A percentile compares a stretch with the other conserved stretches of the same genome.
phyloP scores from a whole-genome alignment of 2,797 vertebrate genomes.

The Enteromius treurensis region DNA sequence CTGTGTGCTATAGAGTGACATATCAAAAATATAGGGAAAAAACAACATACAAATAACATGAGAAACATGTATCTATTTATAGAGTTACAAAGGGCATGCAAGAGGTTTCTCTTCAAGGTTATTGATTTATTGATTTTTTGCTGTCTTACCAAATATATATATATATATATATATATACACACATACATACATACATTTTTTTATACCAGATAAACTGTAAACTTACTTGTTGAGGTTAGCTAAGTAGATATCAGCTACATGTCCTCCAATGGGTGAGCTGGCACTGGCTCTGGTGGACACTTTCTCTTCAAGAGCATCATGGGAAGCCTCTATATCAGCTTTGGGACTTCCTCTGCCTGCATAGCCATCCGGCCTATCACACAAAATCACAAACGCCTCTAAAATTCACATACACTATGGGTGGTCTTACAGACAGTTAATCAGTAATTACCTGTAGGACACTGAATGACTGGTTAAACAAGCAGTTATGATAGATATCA shows the following conservation, averaged over 20 bases:
- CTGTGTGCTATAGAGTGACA: too few species aligned
- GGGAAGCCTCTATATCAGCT: slow-evolving; percentile 85
- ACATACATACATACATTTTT: too few species aligned
- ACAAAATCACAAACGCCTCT: slow-evolving; percentile 17
- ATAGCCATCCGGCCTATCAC: slow-evolving; percentile 83
- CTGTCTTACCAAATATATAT: too few species aligned
- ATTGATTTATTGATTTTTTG: too few species aligned
- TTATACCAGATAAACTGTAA: slow-evolving; percentile 2
- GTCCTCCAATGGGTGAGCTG: slow-evolving; percentile 91
- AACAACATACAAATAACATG: too few species aligned
- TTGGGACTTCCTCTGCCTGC: slow-evolving; percentile 91
- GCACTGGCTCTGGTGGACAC: slow-evolving; percentile 90
- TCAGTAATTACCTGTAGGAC: not conserved
- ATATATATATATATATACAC: too few species aligned
- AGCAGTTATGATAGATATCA: slow-evolving; percentile 36
- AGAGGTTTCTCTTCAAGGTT: too few species aligned
- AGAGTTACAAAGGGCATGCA: too few species aligned
- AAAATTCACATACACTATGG: slow-evolving; percentile 21
- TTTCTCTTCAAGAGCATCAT: slow-evolving; percentile 85
- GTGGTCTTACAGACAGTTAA: not conserved
- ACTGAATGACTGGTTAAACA: not conserved
- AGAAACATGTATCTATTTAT: too few species aligned
- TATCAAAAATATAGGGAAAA: too few species aligned
- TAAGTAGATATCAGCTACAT: slow-evolving; percentile 97
- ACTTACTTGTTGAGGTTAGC: slow-evolving; percentile 98